Percentiles rank a stretch among this genome's conserved stretches.
Conservation (phyloP, 2,888 invertebrate genomes). For the Chrysotoxum bicinctum region DNA sequence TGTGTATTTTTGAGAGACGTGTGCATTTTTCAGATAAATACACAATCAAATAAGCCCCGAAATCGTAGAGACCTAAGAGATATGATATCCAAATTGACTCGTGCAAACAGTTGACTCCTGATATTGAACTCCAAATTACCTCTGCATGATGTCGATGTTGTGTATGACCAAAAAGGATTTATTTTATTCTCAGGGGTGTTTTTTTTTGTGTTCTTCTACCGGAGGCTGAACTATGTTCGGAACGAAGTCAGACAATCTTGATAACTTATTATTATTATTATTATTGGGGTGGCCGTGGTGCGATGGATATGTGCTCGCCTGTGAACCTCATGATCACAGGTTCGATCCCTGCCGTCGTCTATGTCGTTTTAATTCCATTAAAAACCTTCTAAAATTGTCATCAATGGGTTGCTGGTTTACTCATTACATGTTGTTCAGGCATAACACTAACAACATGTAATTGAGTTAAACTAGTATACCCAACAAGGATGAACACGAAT, state of each 20-base stretch:
- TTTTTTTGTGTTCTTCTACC: conserved; percentile 1
- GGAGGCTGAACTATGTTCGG: conserved; percentile 41
- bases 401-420: too few relatives aligned
- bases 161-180: conserved; percentile 42
- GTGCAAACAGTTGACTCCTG: conserved; percentile 59
- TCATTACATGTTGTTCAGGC: too few relatives aligned
- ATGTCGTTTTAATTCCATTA: too few relatives aligned
- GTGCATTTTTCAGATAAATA: conserved; percentile 46
- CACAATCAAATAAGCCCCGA: conserved; percentile 28
- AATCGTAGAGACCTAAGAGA: not conserved
- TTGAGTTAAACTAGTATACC: too few relatives aligned
- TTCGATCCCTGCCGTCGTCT: too few relatives aligned
- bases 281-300: too few relatives aligned
- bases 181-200: conserved; percentile 60
- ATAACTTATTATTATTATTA: conserved; percentile 66
- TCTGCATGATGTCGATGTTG: conserved; percentile 65
- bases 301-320: too few relatives aligned
- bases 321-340: too few relatives aligned
- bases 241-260: conserved; percentile 43
- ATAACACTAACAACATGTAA: too few relatives aligned
- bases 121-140: conserved; percentile 69
- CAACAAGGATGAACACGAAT: too few relatives aligned
- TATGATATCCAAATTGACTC: conserved; percentile 55
- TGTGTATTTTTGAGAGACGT: conserved; percentile 31
- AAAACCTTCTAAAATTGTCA: too few relatives aligned